phyloP scores from a whole-genome alignment of 2,113 vertebrate species.

The Pampusana beccarii region DNA sequence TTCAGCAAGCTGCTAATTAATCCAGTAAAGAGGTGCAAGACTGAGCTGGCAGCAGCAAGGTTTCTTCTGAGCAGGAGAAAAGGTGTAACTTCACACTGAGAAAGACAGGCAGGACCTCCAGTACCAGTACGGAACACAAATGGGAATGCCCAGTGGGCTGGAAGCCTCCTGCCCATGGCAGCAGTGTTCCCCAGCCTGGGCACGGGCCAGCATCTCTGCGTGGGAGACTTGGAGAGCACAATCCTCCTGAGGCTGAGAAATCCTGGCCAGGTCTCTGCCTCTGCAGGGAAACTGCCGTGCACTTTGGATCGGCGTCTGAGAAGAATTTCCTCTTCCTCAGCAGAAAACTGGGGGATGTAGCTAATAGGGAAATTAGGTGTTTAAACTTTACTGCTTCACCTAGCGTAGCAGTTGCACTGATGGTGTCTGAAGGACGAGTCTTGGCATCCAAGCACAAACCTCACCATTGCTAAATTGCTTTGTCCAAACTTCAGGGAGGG shows the following conservation, averaged over 20 bases:
- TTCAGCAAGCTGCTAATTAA: not conserved
- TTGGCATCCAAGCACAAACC: not conserved
- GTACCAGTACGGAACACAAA: not conserved
- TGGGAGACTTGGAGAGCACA: not conserved
- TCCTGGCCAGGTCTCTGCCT: not conserved
- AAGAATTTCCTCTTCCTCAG: not conserved
- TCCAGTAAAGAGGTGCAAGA: not conserved
- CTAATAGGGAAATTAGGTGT: not conserved
- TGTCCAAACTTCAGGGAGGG: not conserved
- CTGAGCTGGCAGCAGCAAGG: not conserved
- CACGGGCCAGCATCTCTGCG: not conserved
- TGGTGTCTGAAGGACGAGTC: not conserved
- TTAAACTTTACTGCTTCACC: not conserved
- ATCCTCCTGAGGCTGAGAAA: not conserved
- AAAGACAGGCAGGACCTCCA: not conserved
- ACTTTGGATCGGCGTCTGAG: not conserved
- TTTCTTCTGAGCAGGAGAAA: not conserved
- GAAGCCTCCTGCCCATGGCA: not conserved
- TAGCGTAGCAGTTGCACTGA: not conserved
- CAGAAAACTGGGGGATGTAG: not conserved
- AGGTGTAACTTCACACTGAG: not conserved
- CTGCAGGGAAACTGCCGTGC: not conserved
- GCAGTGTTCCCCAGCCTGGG: not conserved
- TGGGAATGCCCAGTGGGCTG: not conserved
- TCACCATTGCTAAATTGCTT: rapidly evolving